Conservation (phyloP, 2,113 vertebrate genomes). For the Pteropus alecto region DNA sequence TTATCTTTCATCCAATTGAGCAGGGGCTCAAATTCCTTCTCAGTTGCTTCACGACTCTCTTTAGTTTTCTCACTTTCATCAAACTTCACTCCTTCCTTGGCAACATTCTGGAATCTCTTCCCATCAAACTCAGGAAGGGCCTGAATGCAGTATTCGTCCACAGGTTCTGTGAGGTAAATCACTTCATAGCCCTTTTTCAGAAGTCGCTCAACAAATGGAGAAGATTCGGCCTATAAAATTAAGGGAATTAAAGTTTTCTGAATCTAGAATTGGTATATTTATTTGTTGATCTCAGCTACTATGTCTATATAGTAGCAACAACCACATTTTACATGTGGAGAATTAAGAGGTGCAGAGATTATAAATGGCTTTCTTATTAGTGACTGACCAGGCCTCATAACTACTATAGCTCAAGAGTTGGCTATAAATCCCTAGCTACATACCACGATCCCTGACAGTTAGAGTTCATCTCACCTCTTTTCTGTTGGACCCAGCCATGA, state of each 20-base stretch:
- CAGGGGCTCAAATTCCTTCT: constrained; percentile 96
- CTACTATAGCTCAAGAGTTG: neutral
- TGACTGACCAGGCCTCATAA: neutral
- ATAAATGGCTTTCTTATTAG: neutral
- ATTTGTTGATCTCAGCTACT: neutral
- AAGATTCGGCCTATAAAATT: constrained; percentile 91
- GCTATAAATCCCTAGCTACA: neutral
- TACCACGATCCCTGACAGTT: neutral
- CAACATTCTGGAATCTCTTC: constrained; percentile 98
- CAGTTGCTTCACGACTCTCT: constrained; percentile 91
- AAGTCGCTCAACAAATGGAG: constrained; percentile 95
- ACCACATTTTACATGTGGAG: neutral
- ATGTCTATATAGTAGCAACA: neutral
- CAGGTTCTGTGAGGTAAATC: constrained; percentile 96
- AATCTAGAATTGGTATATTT: neutral
- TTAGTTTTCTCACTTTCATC: constrained; percentile 97
- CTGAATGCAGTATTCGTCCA: constrained; percentile 99
- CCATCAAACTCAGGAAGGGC: constrained; percentile 97
- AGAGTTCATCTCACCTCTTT: constrained; percentile 87
- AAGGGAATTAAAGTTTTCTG: neutral
- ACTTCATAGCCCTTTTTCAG: constrained; percentile 99
- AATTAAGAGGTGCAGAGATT: neutral
- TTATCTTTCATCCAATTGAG: constrained; percentile 98
- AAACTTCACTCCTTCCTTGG: constrained; percentile 97
- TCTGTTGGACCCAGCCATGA: constrained; percentile 96